Evolutionary conservation across 2,888 invertebrate species (phyloP), one percentile per base, ranked within the genome.

Genomic region (Nephrotoma flavescens): DNA sequence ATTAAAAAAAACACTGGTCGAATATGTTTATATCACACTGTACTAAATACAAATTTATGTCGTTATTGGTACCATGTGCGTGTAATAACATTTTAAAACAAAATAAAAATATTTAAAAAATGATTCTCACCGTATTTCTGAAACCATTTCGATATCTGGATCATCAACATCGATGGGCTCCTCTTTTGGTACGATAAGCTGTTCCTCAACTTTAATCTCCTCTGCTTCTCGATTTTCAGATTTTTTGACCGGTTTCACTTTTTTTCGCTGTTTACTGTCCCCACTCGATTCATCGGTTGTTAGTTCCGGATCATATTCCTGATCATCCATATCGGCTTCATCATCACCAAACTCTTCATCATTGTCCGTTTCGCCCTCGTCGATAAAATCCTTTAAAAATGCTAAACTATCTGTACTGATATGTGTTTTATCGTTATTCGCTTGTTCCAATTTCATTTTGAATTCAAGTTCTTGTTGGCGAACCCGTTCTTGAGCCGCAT

Each of bases 131-230:
- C 71, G 19, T 19, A 31, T 31, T 71, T 71, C 31, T 71, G 19
- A 31, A 2, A 2, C 2, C 9, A 71, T 31, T n/a, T 9, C 31
- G 5, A 11, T 71, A 31, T 89, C 89, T 3, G 83, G 45, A 11
- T 86, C 91, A 88, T 91, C 91, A 41, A 91, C 90, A 88, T 91
- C 91, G 71, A 91, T 90, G 9, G 91, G 91, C 84, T 92, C 92
- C 15, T 91, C 89, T 88, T 92, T 92, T 1, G 91, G 90, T 84
- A 89, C 88, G 87, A 89, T 19, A 87, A 90, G 87, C 87, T 87
- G 87, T 31, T 87, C 87, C n/a, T 87, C 86, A 9, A 86, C 85
- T 86, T 88, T 87, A 31, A 44, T 86, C 47, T 85, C 85, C 45
- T 85, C 86, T 12, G 71, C 2, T 31, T 6, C 9, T 0, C 31